Conservation (phyloP, 2,113 vertebrate species). For the Rhadina sibilatrix region DNA sequence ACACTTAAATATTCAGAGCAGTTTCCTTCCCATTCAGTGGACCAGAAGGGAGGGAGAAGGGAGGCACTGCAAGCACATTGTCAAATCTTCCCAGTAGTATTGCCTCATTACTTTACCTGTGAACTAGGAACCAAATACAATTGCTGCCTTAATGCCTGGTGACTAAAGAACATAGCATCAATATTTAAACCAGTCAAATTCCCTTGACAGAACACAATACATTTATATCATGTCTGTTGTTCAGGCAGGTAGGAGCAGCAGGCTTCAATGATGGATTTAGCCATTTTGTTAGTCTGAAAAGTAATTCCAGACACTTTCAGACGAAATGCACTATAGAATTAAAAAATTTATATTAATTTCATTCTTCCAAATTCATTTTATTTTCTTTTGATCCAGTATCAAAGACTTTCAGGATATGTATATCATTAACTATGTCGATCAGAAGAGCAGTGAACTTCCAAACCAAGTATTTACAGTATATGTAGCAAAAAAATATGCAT, state of each 20-base stretch:
- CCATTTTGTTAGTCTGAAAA: not conserved
- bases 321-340: not conserved
- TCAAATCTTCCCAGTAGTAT: not conserved
- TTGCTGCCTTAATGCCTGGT: not conserved
- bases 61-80: not conserved
- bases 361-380: not conserved
- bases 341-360: not conserved
- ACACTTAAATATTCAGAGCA: not conserved
- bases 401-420: not conserved
- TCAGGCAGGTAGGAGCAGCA: not conserved
- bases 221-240: not conserved
- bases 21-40: not conserved
- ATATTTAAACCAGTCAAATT: not conserved
- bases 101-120: not conserved
- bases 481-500: not conserved
- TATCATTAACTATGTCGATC: not conserved
- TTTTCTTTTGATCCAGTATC: slow-evolving; percentile 37
- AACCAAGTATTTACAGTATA: not conserved
- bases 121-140: not conserved
- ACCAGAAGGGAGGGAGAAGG: not conserved
- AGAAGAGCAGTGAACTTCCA: not conserved
- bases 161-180: not conserved
- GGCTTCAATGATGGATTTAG: not conserved
- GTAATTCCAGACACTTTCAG: not conserved
- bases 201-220: not conserved